Conservation (phyloP, 2,888 invertebrate genomes). For the Kuschelorhynchus macadamiae region DNA sequence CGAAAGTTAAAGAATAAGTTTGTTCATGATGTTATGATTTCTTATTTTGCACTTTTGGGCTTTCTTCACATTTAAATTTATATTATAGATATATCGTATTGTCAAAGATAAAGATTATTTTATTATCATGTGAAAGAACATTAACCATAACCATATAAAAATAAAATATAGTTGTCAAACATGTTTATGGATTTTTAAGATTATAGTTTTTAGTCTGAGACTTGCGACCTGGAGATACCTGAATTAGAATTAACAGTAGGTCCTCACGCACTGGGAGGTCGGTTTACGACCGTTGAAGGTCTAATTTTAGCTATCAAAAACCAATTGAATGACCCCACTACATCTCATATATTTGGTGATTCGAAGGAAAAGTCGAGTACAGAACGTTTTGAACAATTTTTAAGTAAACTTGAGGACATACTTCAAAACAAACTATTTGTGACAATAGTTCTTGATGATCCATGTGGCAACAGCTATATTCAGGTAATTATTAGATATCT, state of each 20-base stretch:
- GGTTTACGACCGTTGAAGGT: constrained; percentile 97
- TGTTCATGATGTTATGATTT: too few relatives aligned
- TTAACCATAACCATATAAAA: too few relatives aligned
- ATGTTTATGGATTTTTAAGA: background rate
- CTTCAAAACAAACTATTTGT: constrained; percentile 74
- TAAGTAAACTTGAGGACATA: constrained; percentile 77
- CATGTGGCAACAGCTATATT: constrained; percentile 97
- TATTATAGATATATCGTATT: too few relatives aligned
- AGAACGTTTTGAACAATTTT: constrained; percentile 75
- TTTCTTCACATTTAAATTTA: too few relatives aligned
- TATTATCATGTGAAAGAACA: too few relatives aligned
- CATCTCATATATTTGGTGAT: constrained; percentile 80
- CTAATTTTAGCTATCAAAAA: constrained; percentile 83
- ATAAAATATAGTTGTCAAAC: too few relatives aligned
- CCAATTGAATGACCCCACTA: constrained; percentile 74
- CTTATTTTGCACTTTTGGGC: too few relatives aligned
- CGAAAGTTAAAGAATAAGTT: too few relatives aligned
- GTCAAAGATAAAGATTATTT: too few relatives aligned
- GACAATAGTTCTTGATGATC: constrained; percentile 92
- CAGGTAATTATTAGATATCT: constrained; percentile 75
- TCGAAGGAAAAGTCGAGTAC: constrained; percentile 75
- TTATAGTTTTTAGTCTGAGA: constrained; percentile 78
- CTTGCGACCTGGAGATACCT: constrained; percentile 84
- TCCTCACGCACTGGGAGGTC: constrained; percentile 87
- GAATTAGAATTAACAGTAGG: constrained; percentile 92